Evolutionary conservation across 1,140 invertebrate genomes (phyloP), one percentile per base, ranked within the genome.

Genomic region (Sinonovacula constricta): DNA sequence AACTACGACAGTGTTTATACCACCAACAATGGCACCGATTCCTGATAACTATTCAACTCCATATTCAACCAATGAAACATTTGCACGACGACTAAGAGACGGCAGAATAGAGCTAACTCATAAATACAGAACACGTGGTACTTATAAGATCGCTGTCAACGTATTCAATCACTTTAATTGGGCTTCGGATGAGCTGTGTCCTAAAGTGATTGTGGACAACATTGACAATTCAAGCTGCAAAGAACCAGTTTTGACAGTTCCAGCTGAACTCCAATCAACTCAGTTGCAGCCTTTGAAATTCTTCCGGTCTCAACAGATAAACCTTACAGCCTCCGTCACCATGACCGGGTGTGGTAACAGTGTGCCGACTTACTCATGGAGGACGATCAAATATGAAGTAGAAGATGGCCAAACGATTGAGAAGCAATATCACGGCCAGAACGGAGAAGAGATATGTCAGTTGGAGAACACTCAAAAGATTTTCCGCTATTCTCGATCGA

Each of bases 151-250:
- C 15, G 85, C 70, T 18, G 82, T 85, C 3, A 85, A 75, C 0
- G 86, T 83, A 15, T 53, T 28, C 28, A 90, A 90, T 53, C 81
- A 65, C 10, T 90, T 89, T 69, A 80, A 83, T 3, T 56, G 56
- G 3, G 81, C 81, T 15, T 56, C 51, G 26, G 77, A 86, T n/a
- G 45, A 26, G 10, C 79, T 89, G 2, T 90, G 89, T 78, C 87
- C 87, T 4, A 57, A 49, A 1, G 74, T 89, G 3, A 75, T 85
- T n/a, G 84, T 89, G 2, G 82, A 81, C 12, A 62, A 81, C 22
- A 28, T 66, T 0, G 49, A 80, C 1, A 45, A 49, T 10, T 56
- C 28, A 12, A 12, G 51, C 63, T 75, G 69, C n/a, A 28, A 68
- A 51, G 10, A 30, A 49, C 54, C 68, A 68, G n/a, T 4, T n/a